Evolutionary conservation across 2,888 invertebrate genomes (phyloP), one percentile per base, ranked within the genome.

Genomic region (Acleris sparsana): DNA sequence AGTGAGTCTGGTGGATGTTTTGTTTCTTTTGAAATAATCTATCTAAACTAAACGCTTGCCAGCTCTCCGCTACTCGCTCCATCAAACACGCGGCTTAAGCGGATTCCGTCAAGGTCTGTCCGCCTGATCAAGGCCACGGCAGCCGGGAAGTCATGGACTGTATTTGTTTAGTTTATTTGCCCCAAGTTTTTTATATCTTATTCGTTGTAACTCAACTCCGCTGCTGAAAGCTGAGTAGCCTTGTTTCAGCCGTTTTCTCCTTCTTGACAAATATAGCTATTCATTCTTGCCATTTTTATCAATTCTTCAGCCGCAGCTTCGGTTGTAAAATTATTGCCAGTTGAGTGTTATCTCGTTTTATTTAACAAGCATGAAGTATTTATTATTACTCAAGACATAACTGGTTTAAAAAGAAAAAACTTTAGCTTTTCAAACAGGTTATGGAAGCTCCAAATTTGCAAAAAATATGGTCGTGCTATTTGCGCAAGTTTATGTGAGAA

Each of bases 81-180:
- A 46, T 57, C 52, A 53, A 66, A 62, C 56, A 57, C 56, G 56
- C 57, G 61, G 25, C 66, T 62, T 46, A 25, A 60, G 55, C 74
- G 74, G 73, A 77, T 73, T 74, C 76, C 82, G 80, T 86, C 91
- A 92, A 92, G 91, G 91, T 87, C 86, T 83, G 81, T 78, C 78
- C 78, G 77, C 74, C 73, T 49, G 80, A 85, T 85, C 90, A 90
- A 91, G 90, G 91, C 83, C 87, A 88, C 69, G 71, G 73, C 77
- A 75, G 78, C 78, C 78, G 78, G 82, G 82, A 85, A 84, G 77
- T 73, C 77, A 76, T 72, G 75, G 53, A 70, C 73, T 74, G 70
- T 69, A 69, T 68, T 71, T 62, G 60, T 73, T 69, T 70, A 73
- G 69, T 68, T 69, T 69, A 58, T 69, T 71, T 62, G 61, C 69